These are phyloP conservation scores for Xenus cinereus DNA, from an alignment of 2,113 vertebrate genomes.

Conservation along the genomic window DNA sequence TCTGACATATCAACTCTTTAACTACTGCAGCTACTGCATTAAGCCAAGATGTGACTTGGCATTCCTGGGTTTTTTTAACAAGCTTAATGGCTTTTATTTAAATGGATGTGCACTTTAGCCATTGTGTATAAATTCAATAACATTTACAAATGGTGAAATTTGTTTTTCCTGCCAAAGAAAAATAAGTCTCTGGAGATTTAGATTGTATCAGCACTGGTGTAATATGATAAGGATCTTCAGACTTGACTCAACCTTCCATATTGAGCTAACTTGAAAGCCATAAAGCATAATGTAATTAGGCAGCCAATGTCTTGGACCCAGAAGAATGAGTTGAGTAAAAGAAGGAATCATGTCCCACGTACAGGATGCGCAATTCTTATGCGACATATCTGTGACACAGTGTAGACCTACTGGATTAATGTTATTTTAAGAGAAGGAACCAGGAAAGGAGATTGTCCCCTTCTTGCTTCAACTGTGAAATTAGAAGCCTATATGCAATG, in stretches of 20 bases:
- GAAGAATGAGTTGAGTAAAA: background rate
- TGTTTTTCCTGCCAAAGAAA: conserved; percentile 49
- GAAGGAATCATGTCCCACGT: background rate
- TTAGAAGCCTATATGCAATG: background rate
- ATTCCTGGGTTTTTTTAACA: background rate
- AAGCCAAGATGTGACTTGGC: background rate
- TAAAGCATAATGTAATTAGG: conserved; percentile 18
- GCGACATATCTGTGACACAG: background rate
- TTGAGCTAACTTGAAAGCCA: conserved; percentile 17
- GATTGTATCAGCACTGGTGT: conserved; percentile 28
- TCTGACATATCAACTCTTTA: background rate
- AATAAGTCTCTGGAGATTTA: conserved; percentile 31
- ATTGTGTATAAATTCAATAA: conserved; percentile 53
- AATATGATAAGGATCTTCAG: conserved; percentile 47
- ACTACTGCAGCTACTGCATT: background rate
- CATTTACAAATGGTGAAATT: conserved; percentile 48
- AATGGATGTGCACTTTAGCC: conserved; percentile 44
- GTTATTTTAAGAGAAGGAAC: background rate
- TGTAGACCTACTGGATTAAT: background rate
- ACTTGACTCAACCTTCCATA: background rate
- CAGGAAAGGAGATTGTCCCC: background rate
- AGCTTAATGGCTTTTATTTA: conserved; percentile 46
- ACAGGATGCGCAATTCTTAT: background rate
- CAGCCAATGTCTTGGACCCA: background rate
- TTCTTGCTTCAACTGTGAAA: background rate